Conservation (phyloP, 2,888 invertebrate genomes). For the Craniophora ligustri region DNA sequence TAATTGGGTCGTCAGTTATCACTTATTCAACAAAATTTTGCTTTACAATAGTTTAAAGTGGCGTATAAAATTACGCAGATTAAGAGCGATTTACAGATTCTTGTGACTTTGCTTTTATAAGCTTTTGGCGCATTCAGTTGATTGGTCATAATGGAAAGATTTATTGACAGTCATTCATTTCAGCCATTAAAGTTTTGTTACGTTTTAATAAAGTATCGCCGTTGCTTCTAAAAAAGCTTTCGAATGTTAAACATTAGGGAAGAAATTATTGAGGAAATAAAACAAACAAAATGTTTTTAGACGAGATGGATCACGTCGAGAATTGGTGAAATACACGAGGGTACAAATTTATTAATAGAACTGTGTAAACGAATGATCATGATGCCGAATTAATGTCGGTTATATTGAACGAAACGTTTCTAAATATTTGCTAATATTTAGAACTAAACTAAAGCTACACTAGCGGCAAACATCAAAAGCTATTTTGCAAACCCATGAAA, state of each 20-base stretch:
- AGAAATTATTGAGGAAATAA: slow-evolving; percentile 29
- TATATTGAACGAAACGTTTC: slow-evolving; percentile 14
- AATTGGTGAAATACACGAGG: slow-evolving; percentile 31
- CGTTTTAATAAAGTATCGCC: slow-evolving; percentile 1
- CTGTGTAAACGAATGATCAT: slow-evolving; percentile 32
- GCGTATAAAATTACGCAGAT: too few species aligned
- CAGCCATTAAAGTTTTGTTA: background rate
- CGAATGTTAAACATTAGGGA: slow-evolving; percentile 5
- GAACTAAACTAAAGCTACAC: too few species aligned
- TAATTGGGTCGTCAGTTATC: too few species aligned
- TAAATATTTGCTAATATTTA: too few species aligned
- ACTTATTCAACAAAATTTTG: too few species aligned
- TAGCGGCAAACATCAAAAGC: too few species aligned
- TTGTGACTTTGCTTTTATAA: too few species aligned
- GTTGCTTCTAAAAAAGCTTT: slow-evolving; percentile 1
- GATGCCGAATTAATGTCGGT: slow-evolving; percentile 24
- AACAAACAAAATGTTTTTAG: slow-evolving; percentile 23
- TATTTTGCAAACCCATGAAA: too few species aligned
- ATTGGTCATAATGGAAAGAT: background rate
- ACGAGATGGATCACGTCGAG: slow-evolving; percentile 3
- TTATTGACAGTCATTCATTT: background rate
- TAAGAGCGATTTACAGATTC: too few species aligned
- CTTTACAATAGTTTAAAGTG: too few species aligned
- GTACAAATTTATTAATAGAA: slow-evolving; percentile 24
- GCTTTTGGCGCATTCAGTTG: too few species aligned